phyloP scores from a whole-genome alignment of 2,888 invertebrate species.

The Plusia festucae region DNA sequence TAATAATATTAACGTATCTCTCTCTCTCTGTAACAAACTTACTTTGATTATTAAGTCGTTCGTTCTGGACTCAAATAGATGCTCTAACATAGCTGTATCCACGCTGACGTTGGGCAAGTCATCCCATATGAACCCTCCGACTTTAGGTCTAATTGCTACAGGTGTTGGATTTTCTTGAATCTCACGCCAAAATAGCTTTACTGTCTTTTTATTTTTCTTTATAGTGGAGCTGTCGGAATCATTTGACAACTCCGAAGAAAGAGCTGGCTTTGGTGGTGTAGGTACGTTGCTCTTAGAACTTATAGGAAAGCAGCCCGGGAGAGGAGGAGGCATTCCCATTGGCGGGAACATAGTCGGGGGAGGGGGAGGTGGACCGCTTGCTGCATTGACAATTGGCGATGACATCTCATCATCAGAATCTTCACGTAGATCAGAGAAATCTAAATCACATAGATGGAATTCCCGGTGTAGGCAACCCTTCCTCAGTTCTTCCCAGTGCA shows the following conservation, averaged over 20 bases:
- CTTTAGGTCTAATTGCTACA: constrained; percentile 87
- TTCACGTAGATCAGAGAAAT: constrained; percentile 97
- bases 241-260: constrained; percentile 76
- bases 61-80: constrained; percentile 98
- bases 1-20: background rate
- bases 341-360: constrained; percentile 91
- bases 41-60: constrained; percentile 98
- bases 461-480: constrained; percentile 93
- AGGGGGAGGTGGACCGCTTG: constrained; percentile 94
- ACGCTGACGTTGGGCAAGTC: constrained; percentile 95
- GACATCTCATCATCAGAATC: constrained; percentile 96
- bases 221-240: constrained; percentile 87
- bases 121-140: constrained; percentile 96
- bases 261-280: constrained; percentile 76
- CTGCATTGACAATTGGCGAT: constrained; percentile 91
- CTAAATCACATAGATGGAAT: constrained; percentile 97
- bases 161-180: constrained; percentile 93
- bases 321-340: constrained; percentile 82
- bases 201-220: constrained; percentile 98
- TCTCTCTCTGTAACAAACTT: constrained; percentile 16
- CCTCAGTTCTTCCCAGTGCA: constrained; percentile 97
- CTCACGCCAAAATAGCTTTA: constrained; percentile 99
- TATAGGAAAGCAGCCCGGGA: constrained; percentile 84
- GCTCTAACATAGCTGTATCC: constrained; percentile 97
- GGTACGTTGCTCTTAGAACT: constrained; percentile 82